A percentile compares a stretch with the other conserved stretches of the same genome.
These are phyloP conservation scores for Fregata magnificens DNA, from an alignment of 2,113 vertebrate genomes.

Conservation along the genomic window DNA sequence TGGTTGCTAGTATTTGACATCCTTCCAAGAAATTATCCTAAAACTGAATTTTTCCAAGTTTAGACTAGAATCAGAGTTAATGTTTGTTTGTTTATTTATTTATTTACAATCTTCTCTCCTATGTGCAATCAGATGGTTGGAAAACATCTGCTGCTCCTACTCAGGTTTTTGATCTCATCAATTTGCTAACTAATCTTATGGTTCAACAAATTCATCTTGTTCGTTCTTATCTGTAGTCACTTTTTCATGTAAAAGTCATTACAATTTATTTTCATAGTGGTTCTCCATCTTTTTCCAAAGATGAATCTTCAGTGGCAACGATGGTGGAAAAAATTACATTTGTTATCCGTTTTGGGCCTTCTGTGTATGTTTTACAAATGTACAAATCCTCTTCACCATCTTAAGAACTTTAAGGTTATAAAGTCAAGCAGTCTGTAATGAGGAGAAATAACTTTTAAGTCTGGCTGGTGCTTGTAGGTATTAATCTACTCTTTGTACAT, in stretches of 20 bases:
- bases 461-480: background rate
- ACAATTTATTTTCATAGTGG: background rate
- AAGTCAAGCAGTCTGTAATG: background rate
- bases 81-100: background rate
- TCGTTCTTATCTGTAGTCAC: background rate
- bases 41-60: background rate
- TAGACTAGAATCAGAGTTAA: background rate
- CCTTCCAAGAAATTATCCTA: background rate
- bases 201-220: background rate
- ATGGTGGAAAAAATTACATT: background rate
- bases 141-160: slow-evolving; percentile 33
- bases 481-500: background rate
- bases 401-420: background rate
- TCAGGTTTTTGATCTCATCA: slow-evolving; percentile 36
- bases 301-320: background rate
- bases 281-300: background rate
- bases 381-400: background rate
- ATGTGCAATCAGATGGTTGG: slow-evolving; percentile 24
- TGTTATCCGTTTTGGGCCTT: background rate
- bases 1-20: background rate
- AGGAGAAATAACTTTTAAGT: background rate
- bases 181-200: background rate
- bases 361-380: background rate
- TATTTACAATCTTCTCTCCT: slow-evolving; percentile 2
- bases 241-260: slow-evolving; percentile 9